A percentile compares a stretch with the other conserved stretches of the same genome.
Conservation (phyloP, 37 sponge, comb jelly and placozoan species). For the Axinella damicornis region DNA sequence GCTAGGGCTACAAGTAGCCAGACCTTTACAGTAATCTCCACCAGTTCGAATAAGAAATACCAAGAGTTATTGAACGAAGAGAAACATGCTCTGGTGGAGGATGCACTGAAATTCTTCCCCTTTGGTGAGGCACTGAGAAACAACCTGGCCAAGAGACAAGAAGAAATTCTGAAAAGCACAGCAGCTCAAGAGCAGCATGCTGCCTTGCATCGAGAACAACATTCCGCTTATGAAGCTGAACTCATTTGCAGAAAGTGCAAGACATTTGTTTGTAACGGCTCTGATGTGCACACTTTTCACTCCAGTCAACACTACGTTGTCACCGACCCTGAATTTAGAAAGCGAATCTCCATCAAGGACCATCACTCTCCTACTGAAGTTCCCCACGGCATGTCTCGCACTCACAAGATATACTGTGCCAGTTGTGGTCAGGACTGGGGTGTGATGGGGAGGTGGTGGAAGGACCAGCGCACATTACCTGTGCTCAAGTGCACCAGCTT, state of each 20-base stretch:
- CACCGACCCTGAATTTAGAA: conserved; percentile 18
- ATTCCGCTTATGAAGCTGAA: conserved; percentile 29
- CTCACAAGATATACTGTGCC: conserved; percentile 55
- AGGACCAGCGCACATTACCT: conserved; percentile 23
- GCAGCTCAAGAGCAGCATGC: background rate
- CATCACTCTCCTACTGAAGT: conserved; percentile 20
- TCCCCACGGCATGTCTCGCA: conserved; percentile 20
- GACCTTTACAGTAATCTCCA: conserved; percentile 48
- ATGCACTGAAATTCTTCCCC: conserved; percentile 12
- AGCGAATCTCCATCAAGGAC: background rate
- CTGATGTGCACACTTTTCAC: conserved; percentile 42
- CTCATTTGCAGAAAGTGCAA: conserved; percentile 60
- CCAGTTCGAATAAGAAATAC: conserved; percentile 23
- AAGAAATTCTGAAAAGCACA: conserved; percentile 11
- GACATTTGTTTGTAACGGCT: conserved; percentile 46
- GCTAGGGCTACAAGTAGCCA: conserved; percentile 64
- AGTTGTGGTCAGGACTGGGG: conserved; percentile 66
- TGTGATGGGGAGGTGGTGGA: conserved; percentile 43
- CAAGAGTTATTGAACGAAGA: conserved; percentile 54
- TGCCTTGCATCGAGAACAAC: background rate
- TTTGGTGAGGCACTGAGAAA: background rate
- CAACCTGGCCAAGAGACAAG: conserved; percentile 17
- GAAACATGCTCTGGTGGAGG: conserved; percentile 11
- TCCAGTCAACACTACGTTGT: conserved; percentile 42
- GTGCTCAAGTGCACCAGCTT: conserved; percentile 60